These are phyloP conservation scores for Baccha elongata DNA, from an alignment of 2,888 invertebrate genomes.

Conservation along the genomic window DNA sequence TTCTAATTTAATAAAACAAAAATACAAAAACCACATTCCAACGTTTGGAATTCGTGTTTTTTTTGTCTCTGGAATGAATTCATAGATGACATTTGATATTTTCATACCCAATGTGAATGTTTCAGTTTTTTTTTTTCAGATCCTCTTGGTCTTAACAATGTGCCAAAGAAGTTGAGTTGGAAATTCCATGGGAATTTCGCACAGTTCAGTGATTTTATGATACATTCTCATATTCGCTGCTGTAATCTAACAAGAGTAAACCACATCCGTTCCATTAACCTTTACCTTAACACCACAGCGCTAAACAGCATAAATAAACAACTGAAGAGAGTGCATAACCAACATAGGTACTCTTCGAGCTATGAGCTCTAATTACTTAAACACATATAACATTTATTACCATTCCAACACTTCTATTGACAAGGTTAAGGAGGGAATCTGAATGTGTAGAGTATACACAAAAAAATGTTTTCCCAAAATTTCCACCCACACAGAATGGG, in stretches of 20 bases:
- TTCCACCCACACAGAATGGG: constrained; percentile 14
- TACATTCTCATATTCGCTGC: neutral
- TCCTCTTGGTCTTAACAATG: constrained; percentile 1
- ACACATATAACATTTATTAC: constrained; percentile 16
- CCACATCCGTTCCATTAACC: neutral
- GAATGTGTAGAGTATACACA: neutral
- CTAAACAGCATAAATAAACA: constrained; percentile 32
- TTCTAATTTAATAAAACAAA: neutral
- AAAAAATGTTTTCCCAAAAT: constrained; percentile 20
- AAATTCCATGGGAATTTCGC: neutral
- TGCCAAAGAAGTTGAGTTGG: constrained; percentile 1
- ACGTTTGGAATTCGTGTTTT: neutral
- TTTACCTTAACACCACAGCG: constrained; percentile 12
- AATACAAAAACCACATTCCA: neutral
- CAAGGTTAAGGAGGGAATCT: constrained; percentile 20
- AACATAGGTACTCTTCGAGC: constrained; percentile 26
- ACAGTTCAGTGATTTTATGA: neutral
- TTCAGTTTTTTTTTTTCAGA: neutral
- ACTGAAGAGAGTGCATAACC: constrained; percentile 21
- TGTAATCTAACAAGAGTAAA: neutral
- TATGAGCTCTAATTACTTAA: constrained; percentile 31
- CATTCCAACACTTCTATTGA: neutral
- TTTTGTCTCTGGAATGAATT: neutral
- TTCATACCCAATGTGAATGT: neutral
- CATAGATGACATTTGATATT: constrained; percentile 9